Evolutionary conservation across 2,797 vertebrate genomes (phyloP).

Genomic region (Clarias fuscus): DNA sequence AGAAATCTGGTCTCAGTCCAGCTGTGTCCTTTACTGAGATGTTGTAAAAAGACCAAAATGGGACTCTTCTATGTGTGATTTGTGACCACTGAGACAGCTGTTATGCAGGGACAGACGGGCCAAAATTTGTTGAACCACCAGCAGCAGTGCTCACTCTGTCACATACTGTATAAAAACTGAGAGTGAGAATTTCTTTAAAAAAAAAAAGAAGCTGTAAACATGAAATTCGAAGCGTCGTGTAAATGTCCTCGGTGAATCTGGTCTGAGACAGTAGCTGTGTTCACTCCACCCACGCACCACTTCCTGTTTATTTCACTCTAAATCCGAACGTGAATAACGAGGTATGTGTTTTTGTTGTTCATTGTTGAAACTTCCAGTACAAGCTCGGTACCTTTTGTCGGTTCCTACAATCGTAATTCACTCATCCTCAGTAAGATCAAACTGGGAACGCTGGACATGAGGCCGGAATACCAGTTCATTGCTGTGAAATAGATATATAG

Average conservation of each 20-base stretch:
- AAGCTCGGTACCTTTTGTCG: neutral
- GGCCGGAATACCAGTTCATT: neutral
- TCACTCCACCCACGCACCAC: constrained; percentile 11
- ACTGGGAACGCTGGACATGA: neutral
- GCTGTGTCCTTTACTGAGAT: neutral
- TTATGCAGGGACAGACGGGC: neutral
- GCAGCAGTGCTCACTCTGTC: neutral
- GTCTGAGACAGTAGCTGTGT: neutral
- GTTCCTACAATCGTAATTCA: neutral
- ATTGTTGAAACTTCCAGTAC: constrained; percentile 10
- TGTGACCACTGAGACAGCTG: neutral
- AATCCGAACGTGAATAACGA: neutral
- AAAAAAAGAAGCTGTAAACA: neutral
- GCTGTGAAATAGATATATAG: too few relatives aligned
- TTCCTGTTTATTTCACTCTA: constrained; percentile 21
- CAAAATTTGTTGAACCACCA: neutral
- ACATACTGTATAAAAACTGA: neutral
- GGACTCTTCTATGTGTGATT: neutral
- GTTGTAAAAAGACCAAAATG: neutral
- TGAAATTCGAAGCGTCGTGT: neutral
- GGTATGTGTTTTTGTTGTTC: neutral
- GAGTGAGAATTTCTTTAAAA: neutral
- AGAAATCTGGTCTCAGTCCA: neutral
- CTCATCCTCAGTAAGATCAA: neutral
- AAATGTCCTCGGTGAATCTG: neutral